phyloP scores from a whole-genome alignment of 2,113 vertebrate species.

The Crotalus horridus region DNA sequence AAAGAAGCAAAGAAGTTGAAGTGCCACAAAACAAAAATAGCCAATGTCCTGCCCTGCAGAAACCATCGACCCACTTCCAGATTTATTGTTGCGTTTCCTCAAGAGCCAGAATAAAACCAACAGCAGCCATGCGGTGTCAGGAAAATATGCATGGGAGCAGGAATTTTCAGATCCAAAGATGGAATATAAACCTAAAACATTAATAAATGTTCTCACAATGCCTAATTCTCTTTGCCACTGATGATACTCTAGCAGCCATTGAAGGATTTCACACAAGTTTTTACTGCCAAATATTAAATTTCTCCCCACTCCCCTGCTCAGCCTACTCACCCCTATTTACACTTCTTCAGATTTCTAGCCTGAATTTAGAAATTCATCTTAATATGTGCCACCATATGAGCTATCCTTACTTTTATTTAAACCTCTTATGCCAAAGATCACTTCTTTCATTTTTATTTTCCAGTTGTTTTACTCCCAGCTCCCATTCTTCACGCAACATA shows the following conservation, averaged over 20 bases:
- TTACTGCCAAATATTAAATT: not conserved
- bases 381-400: not conserved
- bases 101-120: not conserved
- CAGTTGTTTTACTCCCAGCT: not conserved
- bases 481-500: not conserved
- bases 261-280: not conserved
- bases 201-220: not conserved
- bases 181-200: not conserved
- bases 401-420: not conserved
- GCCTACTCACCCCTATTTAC: not conserved
- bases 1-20: not conserved
- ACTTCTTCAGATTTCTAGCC: not conserved
- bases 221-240: not conserved
- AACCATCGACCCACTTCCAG: not conserved
- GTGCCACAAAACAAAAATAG: not conserved
- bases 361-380: not conserved
- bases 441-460: not conserved
- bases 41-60: not conserved
- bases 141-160: not conserved
- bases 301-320: not conserved
- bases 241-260: not conserved
- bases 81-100: not conserved
- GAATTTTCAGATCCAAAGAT: not conserved
- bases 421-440: not conserved
- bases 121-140: not conserved